Evolutionary conservation across 1,140 invertebrate species (phyloP), one percentile per base, ranked within the genome.

Genomic region (Drosophila sp.): DNA sequence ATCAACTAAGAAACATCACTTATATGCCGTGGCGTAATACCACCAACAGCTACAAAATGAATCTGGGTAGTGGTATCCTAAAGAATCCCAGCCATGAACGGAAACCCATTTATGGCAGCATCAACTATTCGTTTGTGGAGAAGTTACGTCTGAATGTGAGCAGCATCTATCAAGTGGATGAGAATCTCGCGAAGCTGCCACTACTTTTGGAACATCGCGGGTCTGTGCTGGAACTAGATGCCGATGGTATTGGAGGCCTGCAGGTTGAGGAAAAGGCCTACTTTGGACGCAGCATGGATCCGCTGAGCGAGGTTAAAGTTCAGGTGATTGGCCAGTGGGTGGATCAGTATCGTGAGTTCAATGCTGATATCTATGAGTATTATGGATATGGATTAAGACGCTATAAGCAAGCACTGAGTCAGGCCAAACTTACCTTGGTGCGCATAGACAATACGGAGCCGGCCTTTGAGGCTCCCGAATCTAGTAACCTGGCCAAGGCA

Each of bases 301-400:
- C 90, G 4, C 62, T 67, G 25, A 91, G 77, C 25, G 86, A 87
- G 33, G 90, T 91, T 2, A 79, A 80, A 23, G 68, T 91, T 0
- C 85, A 91, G 56, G 69, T 91, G 27, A 85, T 90, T 67, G 90
- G 90, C 3, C 90, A 91, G 44, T 91, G 90, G 90, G 72, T 77
- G 2, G 90, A 91, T 62, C 80, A 90, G 70, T 80, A 78, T n/a
- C 70, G 86, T 3, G 68, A 84, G 44, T 90, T 91, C 7, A 74
- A 29, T 25, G 90, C 90, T n/a, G 90, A 91, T 41, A 77, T 91
- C 38, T 90, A 82, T 58, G 90, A 91, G 62, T 91, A 91, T 35
- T 91, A 70, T 44, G 90, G 90, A 5, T 64, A 87, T 35, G 90
- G 85, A 1, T 35, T 91, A 4, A 65, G 71, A 33, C 80, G 77